Evolutionary conservation across 2,113 vertebrate genomes (phyloP).

Genomic region (Egretta garzetta): DNA sequence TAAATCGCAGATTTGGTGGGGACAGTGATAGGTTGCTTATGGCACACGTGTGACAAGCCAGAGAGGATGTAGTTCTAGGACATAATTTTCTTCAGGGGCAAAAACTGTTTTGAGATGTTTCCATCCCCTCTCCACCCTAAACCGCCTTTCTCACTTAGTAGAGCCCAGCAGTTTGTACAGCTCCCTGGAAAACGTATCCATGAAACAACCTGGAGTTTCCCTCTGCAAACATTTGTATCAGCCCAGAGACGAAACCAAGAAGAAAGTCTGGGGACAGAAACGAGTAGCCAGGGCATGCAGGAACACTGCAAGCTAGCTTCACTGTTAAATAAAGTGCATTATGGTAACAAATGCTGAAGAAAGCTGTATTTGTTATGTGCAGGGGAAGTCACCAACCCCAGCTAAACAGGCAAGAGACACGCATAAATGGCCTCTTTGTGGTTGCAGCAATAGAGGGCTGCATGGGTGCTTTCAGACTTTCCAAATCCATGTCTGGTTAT

Average conservation of each 20-base stretch:
- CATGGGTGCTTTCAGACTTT: not conserved
- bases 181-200: not conserved
- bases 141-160: not conserved
- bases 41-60: not conserved
- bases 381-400: not conserved
- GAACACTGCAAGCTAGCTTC: not conserved
- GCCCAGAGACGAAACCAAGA: not conserved
- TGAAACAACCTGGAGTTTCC: not conserved
- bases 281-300: not conserved
- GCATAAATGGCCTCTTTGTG: not conserved
- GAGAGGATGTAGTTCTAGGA: not conserved
- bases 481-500: not conserved
- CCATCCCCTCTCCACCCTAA: not conserved
- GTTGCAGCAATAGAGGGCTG: not conserved
- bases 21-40: not conserved
- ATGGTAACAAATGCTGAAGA: not conserved
- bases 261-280: not conserved
- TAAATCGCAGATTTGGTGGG: not conserved
- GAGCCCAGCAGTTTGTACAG: not conserved
- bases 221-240: not conserved
- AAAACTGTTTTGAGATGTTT: not conserved
- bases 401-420: not conserved
- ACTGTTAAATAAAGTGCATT: not conserved
- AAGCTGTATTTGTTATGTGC: not conserved
- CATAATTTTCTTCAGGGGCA: not conserved